phyloP scores from a whole-genome alignment of 1,140 invertebrate species.

The Drosophila pseudoobscura region DNA sequence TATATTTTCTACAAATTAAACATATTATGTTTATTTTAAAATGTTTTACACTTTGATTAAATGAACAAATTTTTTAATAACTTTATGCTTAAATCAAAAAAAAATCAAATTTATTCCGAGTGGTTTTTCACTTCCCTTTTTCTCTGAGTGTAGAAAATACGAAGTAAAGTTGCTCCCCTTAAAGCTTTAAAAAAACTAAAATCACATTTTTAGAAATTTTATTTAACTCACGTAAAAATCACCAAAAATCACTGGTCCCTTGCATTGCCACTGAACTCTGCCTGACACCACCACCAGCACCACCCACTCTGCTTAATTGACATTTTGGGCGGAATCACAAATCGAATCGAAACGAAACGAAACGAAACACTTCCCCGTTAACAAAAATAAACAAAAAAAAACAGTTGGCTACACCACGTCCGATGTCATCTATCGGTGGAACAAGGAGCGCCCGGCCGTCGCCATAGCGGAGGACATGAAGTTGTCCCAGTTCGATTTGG shows the following conservation, averaged over 20 bases:
- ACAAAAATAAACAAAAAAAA: slow-evolving; percentile 5
- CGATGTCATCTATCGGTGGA: slow-evolving; percentile 94
- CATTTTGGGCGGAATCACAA: slow-evolving; percentile 18
- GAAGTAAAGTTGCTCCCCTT: neutral
- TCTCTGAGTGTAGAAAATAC: neutral
- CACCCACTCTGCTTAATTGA: slow-evolving; percentile 20
- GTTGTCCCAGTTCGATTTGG: slow-evolving; percentile 93
- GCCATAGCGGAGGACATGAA: slow-evolving; percentile 93
- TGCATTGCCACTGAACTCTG: neutral
- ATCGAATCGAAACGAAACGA: slow-evolving; percentile 2
- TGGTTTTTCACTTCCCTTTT: too few relatives aligned
- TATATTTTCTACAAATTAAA: too few relatives aligned
- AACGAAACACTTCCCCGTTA: slow-evolving; percentile 6
- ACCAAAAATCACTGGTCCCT: neutral
- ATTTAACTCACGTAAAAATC: neutral
- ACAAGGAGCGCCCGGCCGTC: slow-evolving; percentile 87
- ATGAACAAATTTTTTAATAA: too few relatives aligned
- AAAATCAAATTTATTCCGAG: too few relatives aligned
- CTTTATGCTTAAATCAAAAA: too few relatives aligned
- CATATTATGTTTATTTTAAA: too few relatives aligned
- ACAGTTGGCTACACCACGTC: slow-evolving; percentile 92
- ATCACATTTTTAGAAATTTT: too few relatives aligned
- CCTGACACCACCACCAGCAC: slow-evolving; percentile 1
- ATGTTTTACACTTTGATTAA: too few relatives aligned
- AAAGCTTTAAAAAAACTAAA: too few relatives aligned